Base-by-base conservation (phyloP, 2,888 invertebrate species). In the Ligdia adustata region DNA sequence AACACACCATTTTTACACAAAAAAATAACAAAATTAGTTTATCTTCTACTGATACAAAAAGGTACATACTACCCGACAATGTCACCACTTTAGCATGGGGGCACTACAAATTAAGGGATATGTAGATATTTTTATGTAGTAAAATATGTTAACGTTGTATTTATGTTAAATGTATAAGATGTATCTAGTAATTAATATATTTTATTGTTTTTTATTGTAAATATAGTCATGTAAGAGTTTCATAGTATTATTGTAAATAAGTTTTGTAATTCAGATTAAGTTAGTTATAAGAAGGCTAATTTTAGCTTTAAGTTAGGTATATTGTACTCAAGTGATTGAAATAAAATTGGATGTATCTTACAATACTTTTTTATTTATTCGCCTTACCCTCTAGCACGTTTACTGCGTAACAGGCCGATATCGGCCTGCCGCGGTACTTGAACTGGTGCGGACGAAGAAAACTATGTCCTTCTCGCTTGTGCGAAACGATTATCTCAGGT, bases 1-100 rank as follows among this genome's bases (percentile, higher is more conserved):
- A 58, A 45, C 57, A 62, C 40, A 34, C 35, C 5, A 42, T 60
- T 9, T 60, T 52, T 43, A 60, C 60, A 1, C 57, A 63, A 32
- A 44, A 57, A 53, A 55, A 52, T 2, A 59, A 52, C 24, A 57
- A 61, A 52, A 22, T 44, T 5, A 33, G 33, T 20, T 48, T 54
- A 18, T 50, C 55, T 9, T 40, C 38, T 13, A 37, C 34, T 44
- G 54, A 51, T 14, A 47, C 43, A 1, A 51, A 55, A 37, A 16
- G 38, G 13, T 39, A 41, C 18, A 33, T 33, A 12, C 12, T 37
- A 37, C 37, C 27, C 5, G 22, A 33, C 26, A 18, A 32, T 42
- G 16, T 48, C 32, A 4, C 47, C 41, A 33, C 45, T 33, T 35
- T 53, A 31, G 55, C 55, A 14, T 43, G 43, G 52, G 47, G 48